These are phyloP conservation scores for Nymphalis io DNA, from an alignment of 1,140 invertebrate genomes.

Conservation along the genomic window DNA sequence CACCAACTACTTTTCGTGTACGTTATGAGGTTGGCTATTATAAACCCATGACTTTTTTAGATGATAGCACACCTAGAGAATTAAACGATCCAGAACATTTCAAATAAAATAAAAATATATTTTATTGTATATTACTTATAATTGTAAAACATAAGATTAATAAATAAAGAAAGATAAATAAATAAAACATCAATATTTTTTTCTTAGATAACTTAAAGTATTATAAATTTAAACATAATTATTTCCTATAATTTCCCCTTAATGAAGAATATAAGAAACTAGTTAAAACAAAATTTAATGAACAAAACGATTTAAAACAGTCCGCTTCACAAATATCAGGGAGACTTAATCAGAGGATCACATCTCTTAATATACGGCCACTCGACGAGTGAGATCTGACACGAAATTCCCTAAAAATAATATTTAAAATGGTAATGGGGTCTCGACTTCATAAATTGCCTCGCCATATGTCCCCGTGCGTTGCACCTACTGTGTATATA, in stretches of 20 bases:
- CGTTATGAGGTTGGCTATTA: too few species aligned
- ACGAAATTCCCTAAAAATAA: slow-evolving; percentile 81
- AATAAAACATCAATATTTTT: too few species aligned
- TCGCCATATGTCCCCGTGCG: slow-evolving; percentile 74
- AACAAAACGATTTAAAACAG: slow-evolving; percentile 63
- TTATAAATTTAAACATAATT: not conserved
- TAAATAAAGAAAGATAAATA: too few species aligned
- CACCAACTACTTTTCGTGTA: too few species aligned
- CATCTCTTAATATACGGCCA: slow-evolving; percentile 77
- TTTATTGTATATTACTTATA: too few species aligned
- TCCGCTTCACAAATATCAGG: slow-evolving; percentile 62
- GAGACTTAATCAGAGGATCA: slow-evolving; percentile 77
- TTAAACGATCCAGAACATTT: too few species aligned
- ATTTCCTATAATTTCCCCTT: not conserved
- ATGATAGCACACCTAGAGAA: too few species aligned
- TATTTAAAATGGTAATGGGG: slow-evolving; percentile 81
- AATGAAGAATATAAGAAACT: not conserved
- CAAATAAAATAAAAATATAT: too few species aligned
- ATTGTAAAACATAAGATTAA: too few species aligned
- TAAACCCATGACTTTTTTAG: too few species aligned
- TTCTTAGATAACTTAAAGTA: too few species aligned
- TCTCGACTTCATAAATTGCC: slow-evolving; percentile 77
- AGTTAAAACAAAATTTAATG: slow-evolving; percentile 56
- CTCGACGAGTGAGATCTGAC: slow-evolving; percentile 78
- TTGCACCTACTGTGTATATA: slow-evolving; percentile 78